Evolutionary conservation across 2,797 vertebrate genomes (phyloP).

Genomic region (Paratrypauchen microcephalus): DNA sequence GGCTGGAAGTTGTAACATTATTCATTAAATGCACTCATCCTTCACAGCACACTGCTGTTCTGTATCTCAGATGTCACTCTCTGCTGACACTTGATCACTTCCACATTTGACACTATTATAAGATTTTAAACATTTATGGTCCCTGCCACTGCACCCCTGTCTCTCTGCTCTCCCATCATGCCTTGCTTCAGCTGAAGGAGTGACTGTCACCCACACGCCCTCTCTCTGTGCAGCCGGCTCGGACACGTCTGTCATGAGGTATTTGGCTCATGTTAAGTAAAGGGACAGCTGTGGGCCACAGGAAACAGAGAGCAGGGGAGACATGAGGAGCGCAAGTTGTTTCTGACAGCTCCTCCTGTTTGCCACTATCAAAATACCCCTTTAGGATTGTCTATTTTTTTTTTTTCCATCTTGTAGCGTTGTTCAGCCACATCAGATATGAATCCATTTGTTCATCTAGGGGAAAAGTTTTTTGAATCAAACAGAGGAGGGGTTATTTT

Average conservation of each 20-base stretch:
- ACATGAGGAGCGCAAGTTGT: slow-evolving; percentile 57
- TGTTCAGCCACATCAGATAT: slow-evolving; percentile 39
- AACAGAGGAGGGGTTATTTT: slow-evolving; percentile 1
- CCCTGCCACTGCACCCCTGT: slow-evolving; percentile 16
- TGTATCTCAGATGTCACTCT: not conserved
- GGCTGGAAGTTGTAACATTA: not conserved
- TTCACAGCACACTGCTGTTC: not conserved
- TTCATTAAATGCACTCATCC: not conserved
- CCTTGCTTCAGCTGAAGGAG: slow-evolving; percentile 49
- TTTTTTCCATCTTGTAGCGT: slow-evolving; percentile 16
- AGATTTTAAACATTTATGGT: slow-evolving; percentile 30
- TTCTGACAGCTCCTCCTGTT: slow-evolving; percentile 70
- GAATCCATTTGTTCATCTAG: slow-evolving; percentile 38
- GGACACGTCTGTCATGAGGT: slow-evolving; percentile 69
- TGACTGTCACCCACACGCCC: slow-evolving; percentile 66
- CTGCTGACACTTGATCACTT: not conserved
- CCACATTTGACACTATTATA: not conserved
- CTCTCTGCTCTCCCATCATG: slow-evolving; percentile 34
- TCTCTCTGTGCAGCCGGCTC: slow-evolving; percentile 58
- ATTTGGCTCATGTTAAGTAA: slow-evolving; percentile 73
- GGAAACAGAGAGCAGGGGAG: slow-evolving; percentile 62
- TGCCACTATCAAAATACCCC: slow-evolving; percentile 37
- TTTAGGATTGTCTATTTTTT: slow-evolving; percentile 29
- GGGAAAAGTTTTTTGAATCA: slow-evolving; percentile 26
- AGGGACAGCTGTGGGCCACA: slow-evolving; percentile 69